Base-by-base conservation (phyloP, 53 echinoderm and acorn worm species). In the Mesocentrotus franciscanus region DNA sequence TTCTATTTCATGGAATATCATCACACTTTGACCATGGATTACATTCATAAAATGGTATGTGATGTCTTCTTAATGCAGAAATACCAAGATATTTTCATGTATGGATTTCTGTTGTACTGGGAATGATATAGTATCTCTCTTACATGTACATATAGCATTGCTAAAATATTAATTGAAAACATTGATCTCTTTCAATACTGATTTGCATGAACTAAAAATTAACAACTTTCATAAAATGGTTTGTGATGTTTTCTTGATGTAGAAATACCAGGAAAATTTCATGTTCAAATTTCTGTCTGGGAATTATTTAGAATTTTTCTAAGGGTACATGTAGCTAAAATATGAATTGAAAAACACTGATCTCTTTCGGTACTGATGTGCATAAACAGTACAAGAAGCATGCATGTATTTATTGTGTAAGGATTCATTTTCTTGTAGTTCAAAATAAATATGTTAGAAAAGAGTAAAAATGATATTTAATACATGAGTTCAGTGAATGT, bases 11-110 rank as follows among this genome's bases (percentile, higher is more conserved):
- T 91, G 91, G 91, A 91, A 64, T 91, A 91, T 91, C 91, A 66
- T 91, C 91, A 91, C 39, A 61, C 91, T 35, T 60, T 91, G 91
- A 91, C 66, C 34, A 91, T 91, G 91, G 91, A 91, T 64, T 91
- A 91, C 66, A 8, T 91, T 91, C 60, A 91, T 64, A 91, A 66
- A 66, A 91, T 64, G 91, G 91, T 91, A 64, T 91, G 91, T 91
- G 35, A 91, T 64, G 35, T 59, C 60, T 56, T 57, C 81, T 39
- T 36, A 22, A 33, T 81, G 22, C 15, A 39, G 9, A 20, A 6
- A 81, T 81, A 42, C 12, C 7, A 81, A 17, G 8, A 17, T 42
- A 12, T 17, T 42, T 18, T 81, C 9, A 9, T 78, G 10, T 34
- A n/a, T 78, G 9, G 9, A 9, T 71, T 26, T 71, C 24, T 71